Conservation (phyloP, 2,113 vertebrate species). For the Aphelocoma coerulescens region DNA sequence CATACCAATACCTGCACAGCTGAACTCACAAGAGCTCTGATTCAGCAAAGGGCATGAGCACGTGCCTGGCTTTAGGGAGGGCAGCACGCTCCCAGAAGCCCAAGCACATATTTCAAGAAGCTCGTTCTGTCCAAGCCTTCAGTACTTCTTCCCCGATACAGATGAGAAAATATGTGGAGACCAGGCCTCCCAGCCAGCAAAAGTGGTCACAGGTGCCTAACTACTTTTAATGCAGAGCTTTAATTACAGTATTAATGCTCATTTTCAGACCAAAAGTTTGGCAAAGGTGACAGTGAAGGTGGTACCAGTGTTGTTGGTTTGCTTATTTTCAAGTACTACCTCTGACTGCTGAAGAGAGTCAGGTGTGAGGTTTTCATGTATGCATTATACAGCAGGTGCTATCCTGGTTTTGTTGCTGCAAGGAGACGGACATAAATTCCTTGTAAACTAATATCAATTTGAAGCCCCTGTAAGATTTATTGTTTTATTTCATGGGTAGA, state of each 20-base stretch:
- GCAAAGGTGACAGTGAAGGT: background rate
- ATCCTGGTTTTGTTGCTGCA: background rate
- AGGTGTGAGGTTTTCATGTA: background rate
- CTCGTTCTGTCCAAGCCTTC: background rate
- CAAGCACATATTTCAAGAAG: background rate
- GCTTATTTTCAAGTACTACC: background rate
- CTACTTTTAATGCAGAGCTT: background rate
- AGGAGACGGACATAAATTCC: background rate
- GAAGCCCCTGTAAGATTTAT: background rate
- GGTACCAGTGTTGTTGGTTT: background rate
- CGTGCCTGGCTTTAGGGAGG: background rate
- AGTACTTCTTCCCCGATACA: background rate
- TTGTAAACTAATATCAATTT: background rate
- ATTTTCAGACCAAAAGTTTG: background rate
- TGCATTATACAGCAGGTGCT: background rate
- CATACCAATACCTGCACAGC: background rate
- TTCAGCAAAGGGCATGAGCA: background rate
- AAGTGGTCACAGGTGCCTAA: background rate
- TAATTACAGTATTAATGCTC: background rate
- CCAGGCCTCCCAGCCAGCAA: background rate
- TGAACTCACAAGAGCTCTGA: background rate
- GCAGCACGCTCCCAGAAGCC: accelerated
- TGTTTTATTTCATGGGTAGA: background rate
- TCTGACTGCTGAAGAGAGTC: background rate
- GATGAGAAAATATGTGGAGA: background rate